Conservation (phyloP, 2,888 invertebrate genomes). For the Erebia aethiops region DNA sequence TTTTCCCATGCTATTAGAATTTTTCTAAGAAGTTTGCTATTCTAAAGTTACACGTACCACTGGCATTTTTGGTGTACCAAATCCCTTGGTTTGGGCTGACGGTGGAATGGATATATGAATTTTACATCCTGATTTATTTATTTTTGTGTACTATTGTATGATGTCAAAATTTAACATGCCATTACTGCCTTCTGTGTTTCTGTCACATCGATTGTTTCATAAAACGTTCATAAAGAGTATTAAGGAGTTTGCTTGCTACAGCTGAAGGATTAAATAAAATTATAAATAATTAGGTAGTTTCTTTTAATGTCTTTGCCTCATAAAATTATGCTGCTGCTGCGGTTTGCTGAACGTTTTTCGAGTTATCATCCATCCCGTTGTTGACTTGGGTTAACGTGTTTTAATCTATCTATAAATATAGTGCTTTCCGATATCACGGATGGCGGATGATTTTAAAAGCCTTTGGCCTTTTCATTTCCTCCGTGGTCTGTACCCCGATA, state of each 20-base stretch:
- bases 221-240: neutral
- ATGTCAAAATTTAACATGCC: conserved; percentile 26
- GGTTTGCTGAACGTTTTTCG: too few species aligned
- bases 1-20: conserved; percentile 54
- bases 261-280: neutral
- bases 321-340: too few species aligned
- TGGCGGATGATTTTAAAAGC: too few species aligned
- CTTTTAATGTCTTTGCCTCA: too few species aligned
- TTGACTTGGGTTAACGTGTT: too few species aligned
- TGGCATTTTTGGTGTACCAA: conserved; percentile 17
- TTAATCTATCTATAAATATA: too few species aligned
- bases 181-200: neutral
- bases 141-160: neutral
- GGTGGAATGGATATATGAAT: neutral
- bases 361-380: too few species aligned
- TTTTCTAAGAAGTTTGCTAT: neutral
- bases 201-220: neutral
- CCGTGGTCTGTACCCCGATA: too few species aligned
- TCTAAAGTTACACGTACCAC: neutral
- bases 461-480: too few species aligned
- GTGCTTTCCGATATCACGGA: too few species aligned
- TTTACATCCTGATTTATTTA: conserved; percentile 36
- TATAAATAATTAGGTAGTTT: too few species aligned
- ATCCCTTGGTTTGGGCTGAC: neutral
- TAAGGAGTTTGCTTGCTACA: neutral